These are phyloP conservation scores for Apamea anceps DNA, from an alignment of 2,888 invertebrate genomes.

Conservation along the genomic window DNA sequence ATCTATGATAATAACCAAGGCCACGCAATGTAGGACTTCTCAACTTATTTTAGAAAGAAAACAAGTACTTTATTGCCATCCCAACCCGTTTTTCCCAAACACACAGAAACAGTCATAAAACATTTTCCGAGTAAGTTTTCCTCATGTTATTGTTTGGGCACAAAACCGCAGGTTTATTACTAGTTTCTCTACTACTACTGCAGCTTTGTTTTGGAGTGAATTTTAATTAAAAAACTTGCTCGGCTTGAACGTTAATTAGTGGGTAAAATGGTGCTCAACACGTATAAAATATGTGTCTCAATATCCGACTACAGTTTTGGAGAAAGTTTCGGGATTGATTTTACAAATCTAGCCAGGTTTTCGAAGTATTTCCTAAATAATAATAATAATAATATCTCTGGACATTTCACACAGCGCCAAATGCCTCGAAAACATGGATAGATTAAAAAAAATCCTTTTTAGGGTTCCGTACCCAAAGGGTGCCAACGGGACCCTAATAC, in stretches of 20 bases:
- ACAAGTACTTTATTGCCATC: neutral
- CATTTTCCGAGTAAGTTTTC: constrained; percentile 4
- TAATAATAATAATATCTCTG: too few relatives aligned
- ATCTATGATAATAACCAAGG: neutral
- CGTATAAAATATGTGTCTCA: constrained; percentile 27
- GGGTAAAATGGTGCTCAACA: constrained; percentile 5
- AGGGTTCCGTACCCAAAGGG: neutral
- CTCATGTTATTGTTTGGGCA: constrained; percentile 11
- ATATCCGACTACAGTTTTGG: constrained; percentile 3
- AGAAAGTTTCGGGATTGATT: constrained; percentile 8
- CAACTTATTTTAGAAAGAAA: neutral
- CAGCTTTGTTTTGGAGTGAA: constrained; percentile 6
- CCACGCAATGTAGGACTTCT: neutral
- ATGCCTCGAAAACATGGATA: neutral
- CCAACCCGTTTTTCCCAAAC: neutral
- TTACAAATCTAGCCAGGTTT: neutral
- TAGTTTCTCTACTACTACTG: constrained; percentile 22
- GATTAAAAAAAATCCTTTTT: neutral
- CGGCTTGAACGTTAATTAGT: constrained; percentile 18
- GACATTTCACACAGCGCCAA: too few relatives aligned
- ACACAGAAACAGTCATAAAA: constrained; percentile 10
- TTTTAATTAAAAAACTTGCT: constrained; percentile 44
- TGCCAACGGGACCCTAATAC: neutral
- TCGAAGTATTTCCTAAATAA: too few relatives aligned
- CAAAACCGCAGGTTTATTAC: constrained; percentile 6